phyloP scores from a whole-genome alignment of 2,797 vertebrate genomes.

The Rhinophrynus dorsalis region DNA sequence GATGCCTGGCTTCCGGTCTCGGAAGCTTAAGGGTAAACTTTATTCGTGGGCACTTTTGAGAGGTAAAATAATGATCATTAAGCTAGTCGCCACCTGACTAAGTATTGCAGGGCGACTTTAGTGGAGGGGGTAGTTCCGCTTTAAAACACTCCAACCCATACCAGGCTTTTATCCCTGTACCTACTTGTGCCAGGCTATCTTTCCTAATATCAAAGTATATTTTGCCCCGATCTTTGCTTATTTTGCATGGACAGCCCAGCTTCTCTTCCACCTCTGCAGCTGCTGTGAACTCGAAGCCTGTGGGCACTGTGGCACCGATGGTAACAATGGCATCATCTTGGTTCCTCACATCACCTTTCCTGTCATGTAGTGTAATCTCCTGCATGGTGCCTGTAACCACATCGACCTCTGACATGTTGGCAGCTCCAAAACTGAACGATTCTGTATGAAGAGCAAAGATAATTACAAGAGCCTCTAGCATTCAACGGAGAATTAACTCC shows the following conservation, averaged over 20 bases:
- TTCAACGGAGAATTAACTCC: no score
- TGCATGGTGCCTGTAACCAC: slow-evolving; percentile 40
- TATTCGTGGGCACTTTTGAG: no score
- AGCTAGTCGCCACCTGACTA: no score
- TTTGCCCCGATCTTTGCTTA: slow-evolving; percentile 89
- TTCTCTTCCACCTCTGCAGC: slow-evolving; percentile 91
- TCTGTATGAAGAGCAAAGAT: neutral
- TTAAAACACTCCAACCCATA: no score
- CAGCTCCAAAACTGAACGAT: neutral
- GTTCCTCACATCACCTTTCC: slow-evolving; percentile 12
- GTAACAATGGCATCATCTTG: slow-evolving; percentile 64
- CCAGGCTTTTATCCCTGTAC: no score
- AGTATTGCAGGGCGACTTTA: no score
- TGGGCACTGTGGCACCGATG: slow-evolving; percentile 92
- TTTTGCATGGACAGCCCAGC: slow-evolving; percentile 74
- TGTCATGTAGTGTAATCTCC: slow-evolving; percentile 49
- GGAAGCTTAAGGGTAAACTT: no score
- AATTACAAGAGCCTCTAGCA: no score
- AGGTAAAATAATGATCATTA: no score
- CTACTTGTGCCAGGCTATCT: slow-evolving; percentile 79
- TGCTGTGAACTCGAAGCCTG: slow-evolving; percentile 90
- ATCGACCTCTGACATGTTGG: slow-evolving; percentile 56
- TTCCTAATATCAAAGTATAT: slow-evolving; percentile 89
- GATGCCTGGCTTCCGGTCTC: no score
- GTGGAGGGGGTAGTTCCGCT: no score